Evolutionary conservation across 2,113 vertebrate species (phyloP), one percentile per base, ranked within the genome.

Genomic region (Miniopterus natalensis): DNA sequence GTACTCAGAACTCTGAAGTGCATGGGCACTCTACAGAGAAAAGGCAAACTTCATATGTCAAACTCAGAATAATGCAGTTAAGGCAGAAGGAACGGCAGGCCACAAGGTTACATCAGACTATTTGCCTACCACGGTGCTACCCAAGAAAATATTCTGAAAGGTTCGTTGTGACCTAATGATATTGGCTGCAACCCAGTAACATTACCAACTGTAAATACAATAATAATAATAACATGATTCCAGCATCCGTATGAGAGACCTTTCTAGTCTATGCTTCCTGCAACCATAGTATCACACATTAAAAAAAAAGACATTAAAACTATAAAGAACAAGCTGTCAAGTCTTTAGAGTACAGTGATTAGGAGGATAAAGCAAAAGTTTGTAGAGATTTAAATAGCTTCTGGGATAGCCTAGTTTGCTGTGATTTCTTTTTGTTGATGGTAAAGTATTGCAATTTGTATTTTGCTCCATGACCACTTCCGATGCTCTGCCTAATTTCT

Each of bases 71-170:
- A 92, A 77, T 31, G 9, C 4, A n/a, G 13, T 57, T 20, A 83
- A 83, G 51, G 66, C 31, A 75, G 45, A 88, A 88, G 25, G 1
- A 92, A 51, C 8, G 40, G 27, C 40, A 75, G 21, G 14, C 11
- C 8, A 7, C 51, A 86, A 15, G 42, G 12, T 47, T 75, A 2
- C 10, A 71, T 42, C 27, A 59, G 6, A 8, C 6, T 74, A 42
- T 49, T 81, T 78, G 61, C 45, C 70, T 93, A n/a, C 11, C 59
- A 65, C 2, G 65, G 1, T 45, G 42, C 29, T 74, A 42, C 55
- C 70, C 73, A 92, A 70, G 68, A 77, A 90, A 94, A 92, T 87
- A 87, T 65, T 93, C 45, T 80, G 42, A 88, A 89, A 95, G 78
- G 1, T 73, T 88, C 45, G 45, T 20, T 66, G 29, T 88, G 25